These are phyloP conservation scores for Vespertilio murinus DNA, from an alignment of 2,797 vertebrate genomes.

Conservation along the genomic window DNA sequence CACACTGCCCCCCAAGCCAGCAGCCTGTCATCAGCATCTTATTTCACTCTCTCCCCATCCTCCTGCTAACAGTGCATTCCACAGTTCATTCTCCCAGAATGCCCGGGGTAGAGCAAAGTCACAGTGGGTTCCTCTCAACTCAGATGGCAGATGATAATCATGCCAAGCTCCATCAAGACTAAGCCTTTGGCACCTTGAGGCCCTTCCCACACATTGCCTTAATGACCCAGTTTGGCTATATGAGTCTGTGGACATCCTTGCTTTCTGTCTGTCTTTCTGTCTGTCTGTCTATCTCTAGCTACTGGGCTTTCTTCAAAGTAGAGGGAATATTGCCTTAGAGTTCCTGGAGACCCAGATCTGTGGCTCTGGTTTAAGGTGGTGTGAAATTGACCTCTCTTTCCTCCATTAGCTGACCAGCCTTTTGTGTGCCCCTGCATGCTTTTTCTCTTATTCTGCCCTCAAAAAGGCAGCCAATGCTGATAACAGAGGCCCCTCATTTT, in stretches of 20 bases:
- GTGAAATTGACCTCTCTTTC: background rate
- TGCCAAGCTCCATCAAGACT: background rate
- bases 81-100: background rate
- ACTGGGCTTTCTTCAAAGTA: background rate
- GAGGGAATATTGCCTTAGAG: background rate
- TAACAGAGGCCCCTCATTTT: background rate
- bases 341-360: background rate
- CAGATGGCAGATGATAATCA: background rate
- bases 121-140: background rate
- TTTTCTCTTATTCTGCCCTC: constrained; percentile 26
- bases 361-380: background rate
- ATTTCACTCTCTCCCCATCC: constrained; percentile 48
- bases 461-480: background rate
- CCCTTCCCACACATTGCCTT: background rate
- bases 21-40: constrained; percentile 64
- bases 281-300: background rate
- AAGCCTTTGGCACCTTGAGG: background rate
- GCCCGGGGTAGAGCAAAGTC: background rate
- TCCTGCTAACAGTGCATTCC: background rate
- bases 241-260: background rate
- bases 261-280: background rate
- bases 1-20: constrained; percentile 57
- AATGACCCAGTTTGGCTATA: background rate
- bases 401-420: background rate
- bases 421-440: background rate